These are phyloP conservation scores for Brachyistius frenatus DNA, from an alignment of 2,113 vertebrate genomes.

Conservation along the genomic window DNA sequence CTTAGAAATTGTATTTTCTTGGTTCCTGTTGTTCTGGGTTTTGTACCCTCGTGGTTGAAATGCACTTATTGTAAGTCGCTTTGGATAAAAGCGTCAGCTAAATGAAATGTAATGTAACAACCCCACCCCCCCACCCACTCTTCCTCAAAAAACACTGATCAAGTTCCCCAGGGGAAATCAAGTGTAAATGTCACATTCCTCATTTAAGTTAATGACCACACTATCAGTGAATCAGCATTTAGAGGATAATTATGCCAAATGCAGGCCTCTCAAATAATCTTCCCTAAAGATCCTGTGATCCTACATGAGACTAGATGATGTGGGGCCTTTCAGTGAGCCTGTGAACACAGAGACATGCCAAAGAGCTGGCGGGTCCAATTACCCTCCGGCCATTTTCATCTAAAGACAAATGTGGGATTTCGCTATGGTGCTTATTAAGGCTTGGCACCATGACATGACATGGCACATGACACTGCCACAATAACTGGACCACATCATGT, in stretches of 20 bases:
- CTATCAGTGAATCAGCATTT: conserved; percentile 59
- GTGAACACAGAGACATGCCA: conserved; percentile 1
- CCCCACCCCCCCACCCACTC: too few species aligned
- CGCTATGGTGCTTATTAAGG: conserved; percentile 10
- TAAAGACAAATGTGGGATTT: conserved; percentile 34
- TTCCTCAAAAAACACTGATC: conserved; percentile 18
- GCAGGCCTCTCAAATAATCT: conserved; percentile 18
- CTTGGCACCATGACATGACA: background rate
- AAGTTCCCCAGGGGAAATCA: conserved; percentile 39
- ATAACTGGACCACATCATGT: too few species aligned
- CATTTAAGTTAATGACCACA: conserved; percentile 31
- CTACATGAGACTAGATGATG: conserved; percentile 5
- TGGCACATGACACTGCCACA: background rate
- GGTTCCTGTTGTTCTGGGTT: too few species aligned
- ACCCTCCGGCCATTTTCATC: conserved; percentile 16
- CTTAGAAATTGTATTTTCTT: too few species aligned
- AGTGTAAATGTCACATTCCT: conserved; percentile 25
- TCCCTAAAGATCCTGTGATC: conserved; percentile 15
- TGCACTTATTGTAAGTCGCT: too few species aligned
- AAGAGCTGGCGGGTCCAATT: conserved; percentile 37
- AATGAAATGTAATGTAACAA: too few species aligned
- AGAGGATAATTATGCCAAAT: conserved; percentile 45
- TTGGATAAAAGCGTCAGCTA: too few species aligned
- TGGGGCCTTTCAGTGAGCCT: background rate
- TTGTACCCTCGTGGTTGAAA: too few species aligned